Evolutionary conservation across 2,888 invertebrate genomes (phyloP).

Genomic region (Steinernema hermaphroditum): DNA sequence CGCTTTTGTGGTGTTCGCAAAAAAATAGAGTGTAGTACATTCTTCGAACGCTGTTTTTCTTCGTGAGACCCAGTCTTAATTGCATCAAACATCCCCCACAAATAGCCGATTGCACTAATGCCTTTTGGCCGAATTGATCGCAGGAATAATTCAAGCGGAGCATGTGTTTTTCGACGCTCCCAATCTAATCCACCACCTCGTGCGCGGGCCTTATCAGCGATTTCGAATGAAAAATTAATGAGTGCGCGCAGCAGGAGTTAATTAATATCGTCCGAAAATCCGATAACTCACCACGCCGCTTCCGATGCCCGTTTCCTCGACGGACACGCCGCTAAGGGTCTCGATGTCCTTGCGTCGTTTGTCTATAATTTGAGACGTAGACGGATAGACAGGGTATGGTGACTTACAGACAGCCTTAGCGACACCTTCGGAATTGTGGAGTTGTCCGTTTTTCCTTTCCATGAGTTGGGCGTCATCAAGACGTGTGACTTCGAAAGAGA

Average conservation of each 20-base stretch:
- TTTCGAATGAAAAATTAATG: background rate
- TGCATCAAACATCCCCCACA: too few species aligned
- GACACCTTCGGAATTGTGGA: slow-evolving; percentile 62
- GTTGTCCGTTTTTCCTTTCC: slow-evolving; percentile 37
- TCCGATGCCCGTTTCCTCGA: slow-evolving; percentile 65
- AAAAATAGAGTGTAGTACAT: too few species aligned
- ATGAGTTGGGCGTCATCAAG: slow-evolving; percentile 42
- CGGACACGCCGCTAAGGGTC: slow-evolving; percentile 59
- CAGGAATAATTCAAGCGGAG: too few species aligned
- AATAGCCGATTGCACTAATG: too few species aligned
- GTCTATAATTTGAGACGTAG: slow-evolving; percentile 49
- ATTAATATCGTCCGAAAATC: too few species aligned
- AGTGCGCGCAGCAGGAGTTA: background rate
- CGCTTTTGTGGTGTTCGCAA: too few species aligned
- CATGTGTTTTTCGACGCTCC: too few species aligned
- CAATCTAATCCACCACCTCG: too few species aligned
- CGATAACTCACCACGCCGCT: slow-evolving; percentile 52
- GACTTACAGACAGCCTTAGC: slow-evolving; percentile 64
- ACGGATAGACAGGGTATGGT: background rate
- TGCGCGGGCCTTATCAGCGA: too few species aligned
- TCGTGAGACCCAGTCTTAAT: too few species aligned
- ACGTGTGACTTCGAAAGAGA: slow-evolving; percentile 61
- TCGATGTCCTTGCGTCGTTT: slow-evolving; percentile 65
- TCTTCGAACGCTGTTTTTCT: too few species aligned
- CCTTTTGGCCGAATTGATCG: too few species aligned